Percentiles rank a stretch among this genome's conserved stretches.
These are phyloP conservation scores for Augochlora pura DNA, from an alignment of 1,140 invertebrate species.

Conservation along the genomic window DNA sequence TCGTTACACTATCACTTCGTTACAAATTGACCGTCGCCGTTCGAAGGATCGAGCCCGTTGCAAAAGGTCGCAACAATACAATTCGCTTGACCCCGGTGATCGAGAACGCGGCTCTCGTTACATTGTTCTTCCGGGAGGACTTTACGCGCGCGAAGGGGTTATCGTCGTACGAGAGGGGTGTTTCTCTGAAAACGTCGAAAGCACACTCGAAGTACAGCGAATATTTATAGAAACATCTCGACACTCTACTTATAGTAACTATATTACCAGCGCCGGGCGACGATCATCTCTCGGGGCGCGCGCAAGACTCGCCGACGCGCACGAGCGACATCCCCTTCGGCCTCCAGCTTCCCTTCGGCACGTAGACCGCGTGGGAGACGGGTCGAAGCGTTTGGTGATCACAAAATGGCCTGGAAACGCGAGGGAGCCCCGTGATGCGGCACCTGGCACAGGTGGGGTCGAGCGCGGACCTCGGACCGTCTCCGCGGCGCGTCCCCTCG, in stretches of 20 bases:
- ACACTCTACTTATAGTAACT: constrained; percentile 49
- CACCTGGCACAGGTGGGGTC: not conserved
- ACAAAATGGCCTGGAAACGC: constrained; percentile 16
- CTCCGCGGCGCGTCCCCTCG: too few relatives aligned
- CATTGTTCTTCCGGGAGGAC: too few relatives aligned
- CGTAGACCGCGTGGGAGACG: not conserved
- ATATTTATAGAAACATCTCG: constrained; percentile 55
- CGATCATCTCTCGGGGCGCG: constrained; percentile 12
- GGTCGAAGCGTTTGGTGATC: constrained; percentile 40
- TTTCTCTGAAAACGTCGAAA: constrained; percentile 54
- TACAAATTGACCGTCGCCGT: not conserved
- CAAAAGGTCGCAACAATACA: not conserved
- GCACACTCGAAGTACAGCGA: constrained; percentile 59
- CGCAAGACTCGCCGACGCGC: not conserved
- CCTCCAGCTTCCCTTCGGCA: not conserved
- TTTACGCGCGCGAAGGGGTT: too few relatives aligned
- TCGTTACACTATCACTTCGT: not conserved
- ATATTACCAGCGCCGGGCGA: constrained; percentile 48
- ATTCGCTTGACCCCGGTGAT: not conserved
- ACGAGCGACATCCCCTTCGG: not conserved
- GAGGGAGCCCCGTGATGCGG: too few relatives aligned
- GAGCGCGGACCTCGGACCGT: too few relatives aligned
- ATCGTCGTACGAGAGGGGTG: too few relatives aligned
- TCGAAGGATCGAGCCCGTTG: not conserved
- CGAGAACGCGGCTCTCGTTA: not conserved